Conservation (phyloP, 2,888 invertebrate genomes). For the Lycocerus yunnanus region DNA sequence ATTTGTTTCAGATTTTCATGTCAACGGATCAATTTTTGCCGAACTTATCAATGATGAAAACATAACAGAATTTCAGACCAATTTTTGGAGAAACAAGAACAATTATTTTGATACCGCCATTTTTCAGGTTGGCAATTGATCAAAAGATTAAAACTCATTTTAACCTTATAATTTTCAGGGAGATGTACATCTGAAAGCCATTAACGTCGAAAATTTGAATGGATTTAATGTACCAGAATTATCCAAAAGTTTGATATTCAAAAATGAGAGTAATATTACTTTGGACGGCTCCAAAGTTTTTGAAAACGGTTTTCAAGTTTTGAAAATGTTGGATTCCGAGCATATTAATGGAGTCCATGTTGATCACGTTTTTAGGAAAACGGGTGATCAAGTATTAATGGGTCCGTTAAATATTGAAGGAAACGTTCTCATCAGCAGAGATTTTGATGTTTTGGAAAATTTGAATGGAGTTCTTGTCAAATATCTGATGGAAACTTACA, state of each 20-base stretch:
- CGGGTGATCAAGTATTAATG: slow-evolving; percentile 46
- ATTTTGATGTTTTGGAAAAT: slow-evolving; percentile 48
- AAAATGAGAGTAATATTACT: slow-evolving; percentile 45
- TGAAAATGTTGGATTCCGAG: slow-evolving; percentile 41
- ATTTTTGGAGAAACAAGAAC: slow-evolving; percentile 52
- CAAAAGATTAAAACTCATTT: background rate
- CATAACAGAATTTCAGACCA: slow-evolving; percentile 45
- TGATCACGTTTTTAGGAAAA: slow-evolving; percentile 52
- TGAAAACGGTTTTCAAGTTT: slow-evolving; percentile 53
- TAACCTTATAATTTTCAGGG: slow-evolving; percentile 36
- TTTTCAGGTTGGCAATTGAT: slow-evolving; percentile 39
- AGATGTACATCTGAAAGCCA: slow-evolving; percentile 35
- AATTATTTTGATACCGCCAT: slow-evolving; percentile 48
- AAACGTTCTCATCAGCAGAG: slow-evolving; percentile 45
- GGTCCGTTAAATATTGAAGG: slow-evolving; percentile 48
- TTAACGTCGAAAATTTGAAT: slow-evolving; percentile 42
- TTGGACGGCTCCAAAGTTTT: slow-evolving; percentile 50
- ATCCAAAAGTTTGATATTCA: slow-evolving; percentile 54
- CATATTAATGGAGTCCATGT: slow-evolving; percentile 51
- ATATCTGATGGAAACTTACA: slow-evolving; percentile 38
- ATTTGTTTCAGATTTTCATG: slow-evolving; percentile 45
- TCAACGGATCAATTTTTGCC: slow-evolving; percentile 51
- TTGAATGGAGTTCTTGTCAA: slow-evolving; percentile 45
- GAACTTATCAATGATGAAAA: slow-evolving; percentile 46
- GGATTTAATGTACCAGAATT: slow-evolving; percentile 50